Evolutionary conservation across 2,797 vertebrate species (phyloP).

Genomic region (Cyclura pinguis): DNA sequence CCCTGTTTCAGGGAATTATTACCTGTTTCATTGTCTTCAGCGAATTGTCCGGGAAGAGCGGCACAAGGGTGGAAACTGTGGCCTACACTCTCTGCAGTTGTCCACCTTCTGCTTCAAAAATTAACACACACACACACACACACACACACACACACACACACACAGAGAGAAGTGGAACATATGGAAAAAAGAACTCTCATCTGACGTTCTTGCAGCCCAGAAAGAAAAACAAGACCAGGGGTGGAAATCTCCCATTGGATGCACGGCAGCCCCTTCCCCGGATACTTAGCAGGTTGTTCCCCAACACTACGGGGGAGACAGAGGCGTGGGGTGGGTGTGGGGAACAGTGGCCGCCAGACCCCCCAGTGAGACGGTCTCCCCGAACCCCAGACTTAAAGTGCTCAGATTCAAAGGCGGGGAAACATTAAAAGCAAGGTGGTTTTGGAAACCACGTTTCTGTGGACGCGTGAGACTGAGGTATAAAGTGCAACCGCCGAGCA

Average conservation of each 20-base stretch:
- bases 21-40: too few species aligned
- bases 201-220: too few species aligned
- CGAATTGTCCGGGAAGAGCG: too few species aligned
- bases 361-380: background rate
- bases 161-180: background rate
- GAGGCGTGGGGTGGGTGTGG: too few species aligned
- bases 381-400: background rate
- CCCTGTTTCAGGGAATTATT: too few species aligned
- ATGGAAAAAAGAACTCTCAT: background rate
- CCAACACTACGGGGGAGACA: background rate
- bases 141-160: too few species aligned
- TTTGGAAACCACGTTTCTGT: too few species aligned
- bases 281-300: background rate
- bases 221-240: background rate
- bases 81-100: too few species aligned
- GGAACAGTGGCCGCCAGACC: background rate
- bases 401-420: background rate
- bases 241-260: background rate
- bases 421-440: rapidly evolving
- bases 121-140: background rate
- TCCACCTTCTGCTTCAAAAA: background rate
- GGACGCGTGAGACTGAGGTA: background rate
- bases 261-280: too few species aligned
- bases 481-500: background rate
- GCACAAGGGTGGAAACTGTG: too few species aligned